Percentiles rank a stretch among this genome's conserved stretches.
Evolutionary conservation across 2,797 vertebrate genomes (phyloP).

Genomic region (Sciaenops ocellatus): DNA sequence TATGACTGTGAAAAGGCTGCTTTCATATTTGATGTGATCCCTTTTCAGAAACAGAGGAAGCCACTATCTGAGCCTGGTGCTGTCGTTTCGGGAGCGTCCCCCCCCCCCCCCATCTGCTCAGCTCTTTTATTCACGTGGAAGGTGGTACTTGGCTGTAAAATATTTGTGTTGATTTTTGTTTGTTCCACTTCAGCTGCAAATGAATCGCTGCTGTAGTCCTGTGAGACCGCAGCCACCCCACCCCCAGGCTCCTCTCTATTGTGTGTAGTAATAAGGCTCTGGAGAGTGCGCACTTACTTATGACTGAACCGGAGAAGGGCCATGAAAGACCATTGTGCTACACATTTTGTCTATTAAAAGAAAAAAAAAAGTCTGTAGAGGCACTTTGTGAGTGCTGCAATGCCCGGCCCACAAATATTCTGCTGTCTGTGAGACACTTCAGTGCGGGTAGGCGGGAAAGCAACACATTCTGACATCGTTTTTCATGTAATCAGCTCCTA

Average conservation of each 20-base stretch:
- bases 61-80: constrained; percentile 22
- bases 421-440: constrained; percentile 37
- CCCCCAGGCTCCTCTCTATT: constrained; percentile 65
- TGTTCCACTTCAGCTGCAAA: constrained; percentile 70
- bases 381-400: constrained; percentile 46
- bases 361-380: constrained; percentile 46
- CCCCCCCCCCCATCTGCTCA: constrained; percentile 1
- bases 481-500: constrained; percentile 56
- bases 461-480: constrained; percentile 43
- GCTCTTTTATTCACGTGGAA: constrained; percentile 30
- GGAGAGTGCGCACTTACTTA: constrained; percentile 73
- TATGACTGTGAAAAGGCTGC: constrained; percentile 46
- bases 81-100: neutral
- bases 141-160: constrained; percentile 61
- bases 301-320: constrained; percentile 64
- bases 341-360: constrained; percentile 72
- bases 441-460: constrained; percentile 14
- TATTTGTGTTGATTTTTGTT: constrained; percentile 73
- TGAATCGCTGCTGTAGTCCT: constrained; percentile 61
- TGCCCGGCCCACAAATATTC: constrained; percentile 36
- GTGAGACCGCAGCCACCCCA: constrained; percentile 38
- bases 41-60: constrained; percentile 46
- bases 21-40: constrained; percentile 55
- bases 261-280: constrained; percentile 79
- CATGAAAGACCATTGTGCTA: constrained; percentile 68